Conservation (phyloP, 2,113 vertebrate species). For the rabbit (Oryctolagus cuniculus) region DNA sequence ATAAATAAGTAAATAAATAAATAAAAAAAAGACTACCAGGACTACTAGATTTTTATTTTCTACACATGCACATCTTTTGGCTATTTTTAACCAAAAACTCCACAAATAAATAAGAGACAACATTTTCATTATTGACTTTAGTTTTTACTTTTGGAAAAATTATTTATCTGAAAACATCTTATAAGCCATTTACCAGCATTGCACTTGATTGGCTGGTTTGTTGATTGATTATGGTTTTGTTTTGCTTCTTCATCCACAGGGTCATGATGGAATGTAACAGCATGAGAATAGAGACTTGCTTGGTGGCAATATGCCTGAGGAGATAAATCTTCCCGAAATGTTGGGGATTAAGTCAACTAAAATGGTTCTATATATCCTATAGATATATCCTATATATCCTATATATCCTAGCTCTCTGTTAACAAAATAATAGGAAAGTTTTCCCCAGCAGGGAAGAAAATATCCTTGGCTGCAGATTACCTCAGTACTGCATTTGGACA, state of each 20-base stretch:
- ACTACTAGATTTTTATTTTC: neutral
- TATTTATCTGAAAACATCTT: neutral
- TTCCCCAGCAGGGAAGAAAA: conserved; percentile 47
- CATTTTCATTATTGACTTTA: neutral
- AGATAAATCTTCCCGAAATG: neutral
- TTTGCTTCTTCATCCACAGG: neutral
- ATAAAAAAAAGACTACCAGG: neutral
- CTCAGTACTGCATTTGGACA: neutral
- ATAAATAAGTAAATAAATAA: too few species aligned
- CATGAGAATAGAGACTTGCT: neutral
- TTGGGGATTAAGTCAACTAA: neutral
- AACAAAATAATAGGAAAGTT: conserved; percentile 46
- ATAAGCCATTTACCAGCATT: neutral
- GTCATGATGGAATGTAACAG: rapidly evolving
- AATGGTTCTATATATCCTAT: too few species aligned
- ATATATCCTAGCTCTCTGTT: neutral
- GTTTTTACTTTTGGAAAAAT: neutral
- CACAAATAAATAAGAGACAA: neutral
- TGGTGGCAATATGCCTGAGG: neutral
- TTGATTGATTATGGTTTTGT: neutral
- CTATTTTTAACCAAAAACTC: neutral
- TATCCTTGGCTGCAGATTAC: conserved; percentile 45
- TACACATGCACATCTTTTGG: neutral
- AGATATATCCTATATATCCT: too few species aligned
- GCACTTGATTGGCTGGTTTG: neutral